Conservation (phyloP, 2,888 invertebrate genomes). For the Lasius fuliginosus region DNA sequence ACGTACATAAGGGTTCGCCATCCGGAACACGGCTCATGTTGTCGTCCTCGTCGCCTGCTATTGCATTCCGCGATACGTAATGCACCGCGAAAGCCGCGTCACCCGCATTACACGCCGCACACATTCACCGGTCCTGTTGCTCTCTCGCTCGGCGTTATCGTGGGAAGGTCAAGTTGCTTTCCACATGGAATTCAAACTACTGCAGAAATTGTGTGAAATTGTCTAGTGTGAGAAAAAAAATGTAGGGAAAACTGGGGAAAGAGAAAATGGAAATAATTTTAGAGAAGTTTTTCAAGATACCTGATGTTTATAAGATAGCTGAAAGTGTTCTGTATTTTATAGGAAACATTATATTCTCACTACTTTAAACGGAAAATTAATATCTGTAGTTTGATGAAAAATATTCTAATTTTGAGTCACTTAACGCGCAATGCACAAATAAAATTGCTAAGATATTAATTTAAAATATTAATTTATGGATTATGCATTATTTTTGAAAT, state of each 20-base stretch:
- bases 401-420: too few relatives aligned
- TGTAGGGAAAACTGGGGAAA: neutral
- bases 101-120: conserved; percentile 17
- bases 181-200: conserved; percentile 39
- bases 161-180: conserved; percentile 51
- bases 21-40: conserved; percentile 11
- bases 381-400: neutral
- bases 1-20: conserved; percentile 23
- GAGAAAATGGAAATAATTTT: neutral
- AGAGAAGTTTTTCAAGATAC: neutral
- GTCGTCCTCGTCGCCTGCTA: conserved; percentile 17
- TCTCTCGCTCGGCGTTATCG: conserved; percentile 47
- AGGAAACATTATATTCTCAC: neutral
- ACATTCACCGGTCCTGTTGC: conserved; percentile 38
- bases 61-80: conserved; percentile 49
- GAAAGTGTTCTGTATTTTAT: neutral
- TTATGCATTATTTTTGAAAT: too few relatives aligned
- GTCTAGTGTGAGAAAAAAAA: conserved; percentile 13
- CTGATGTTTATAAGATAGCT: neutral
- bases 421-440: too few relatives aligned
- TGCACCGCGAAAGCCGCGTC: conserved; percentile 47
- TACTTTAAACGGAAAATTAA: neutral
- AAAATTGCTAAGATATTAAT: too few relatives aligned
- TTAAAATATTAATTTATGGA: too few relatives aligned
- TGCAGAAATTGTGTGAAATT: conserved; percentile 21